Base-by-base conservation (phyloP, 2,888 invertebrate genomes). In the Metellina segmentata region DNA sequence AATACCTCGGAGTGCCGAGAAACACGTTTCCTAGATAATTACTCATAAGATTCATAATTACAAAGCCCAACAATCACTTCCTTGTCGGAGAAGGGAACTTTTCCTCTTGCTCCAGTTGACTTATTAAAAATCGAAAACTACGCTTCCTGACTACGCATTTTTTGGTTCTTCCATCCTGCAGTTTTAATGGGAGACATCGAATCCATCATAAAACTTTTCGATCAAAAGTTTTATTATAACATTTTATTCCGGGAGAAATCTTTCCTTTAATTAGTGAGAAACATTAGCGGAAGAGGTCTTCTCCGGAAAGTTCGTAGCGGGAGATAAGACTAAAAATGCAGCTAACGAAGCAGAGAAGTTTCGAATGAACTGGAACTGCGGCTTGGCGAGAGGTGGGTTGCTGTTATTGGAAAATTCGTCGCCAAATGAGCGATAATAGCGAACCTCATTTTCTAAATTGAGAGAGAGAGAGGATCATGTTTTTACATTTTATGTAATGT, bases 161-260 rank as follows among this genome's bases (percentile, higher is more conserved):
- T 77, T 85, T 69, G 71, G 71, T 8, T 48, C 34, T 34, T 34
- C 34, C 34, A 34, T 34, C 61, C 72, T 20, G 75, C 70, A n/a
- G 16, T 77, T 71, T 75, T 74, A 87, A 77, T 75, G 89, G 70
- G 19, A 77, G 82, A 20, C 81, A 72, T 48, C 70, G 71, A 71
- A 90, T 90, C 89, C 89, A 90, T 90, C 89, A 90, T 90, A 83
- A 72, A 90, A 90, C 78, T 90, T 90, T 90, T 85, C 89, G 89
- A 90, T 90, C 89, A 90, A 90, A 89, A 90, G 89, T 90, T 90
- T 90, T 90, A 79, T 90, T 90, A 90, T 90, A 90, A 85, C 89
- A 85, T 90, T 90, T 90, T 90, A 90, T 90, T 90, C 89, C 81
- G 11, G 53, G 19, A 13, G 81, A 74, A 72, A 72, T 81, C 78